phyloP scores from a whole-genome alignment of 2,797 vertebrate species.

The Calcarius lapponicus region DNA sequence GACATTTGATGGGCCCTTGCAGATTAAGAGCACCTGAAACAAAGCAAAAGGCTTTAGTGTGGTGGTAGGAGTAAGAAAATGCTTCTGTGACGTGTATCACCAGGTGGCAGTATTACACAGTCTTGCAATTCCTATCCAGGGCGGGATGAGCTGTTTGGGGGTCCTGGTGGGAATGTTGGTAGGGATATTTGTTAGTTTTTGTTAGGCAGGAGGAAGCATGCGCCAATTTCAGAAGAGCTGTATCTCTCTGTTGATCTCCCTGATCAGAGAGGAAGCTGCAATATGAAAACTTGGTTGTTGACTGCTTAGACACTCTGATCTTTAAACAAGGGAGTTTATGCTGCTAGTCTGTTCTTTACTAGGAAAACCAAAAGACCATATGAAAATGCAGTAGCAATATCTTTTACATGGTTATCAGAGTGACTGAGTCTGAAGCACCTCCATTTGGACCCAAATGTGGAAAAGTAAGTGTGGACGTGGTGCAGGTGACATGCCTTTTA shows the following conservation, averaged over 20 bases:
- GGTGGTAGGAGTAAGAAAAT: background rate
- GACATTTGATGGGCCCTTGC: background rate
- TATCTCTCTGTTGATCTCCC: background rate
- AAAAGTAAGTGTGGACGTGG: background rate
- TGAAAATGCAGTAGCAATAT: background rate
- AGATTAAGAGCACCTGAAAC: background rate
- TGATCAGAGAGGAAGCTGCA: background rate
- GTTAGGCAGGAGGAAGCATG: background rate
- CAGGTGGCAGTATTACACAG: constrained; percentile 65
- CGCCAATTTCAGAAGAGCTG: background rate
- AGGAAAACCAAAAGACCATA: background rate
- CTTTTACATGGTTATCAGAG: background rate
- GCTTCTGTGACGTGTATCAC: background rate
- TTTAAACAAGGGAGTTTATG: background rate
- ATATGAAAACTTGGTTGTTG: background rate
- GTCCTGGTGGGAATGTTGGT: background rate
- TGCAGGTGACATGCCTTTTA: background rate
- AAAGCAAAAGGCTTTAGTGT: background rate
- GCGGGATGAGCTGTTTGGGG: background rate
- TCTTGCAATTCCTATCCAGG: background rate
- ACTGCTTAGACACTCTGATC: background rate
- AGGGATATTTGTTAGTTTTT: background rate
- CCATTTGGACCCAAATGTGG: background rate
- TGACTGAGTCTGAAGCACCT: background rate
- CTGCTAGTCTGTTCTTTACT: background rate